These are phyloP conservation scores for Lasioglossum calceatum DNA, from an alignment of 2,888 invertebrate species.

Conservation along the genomic window DNA sequence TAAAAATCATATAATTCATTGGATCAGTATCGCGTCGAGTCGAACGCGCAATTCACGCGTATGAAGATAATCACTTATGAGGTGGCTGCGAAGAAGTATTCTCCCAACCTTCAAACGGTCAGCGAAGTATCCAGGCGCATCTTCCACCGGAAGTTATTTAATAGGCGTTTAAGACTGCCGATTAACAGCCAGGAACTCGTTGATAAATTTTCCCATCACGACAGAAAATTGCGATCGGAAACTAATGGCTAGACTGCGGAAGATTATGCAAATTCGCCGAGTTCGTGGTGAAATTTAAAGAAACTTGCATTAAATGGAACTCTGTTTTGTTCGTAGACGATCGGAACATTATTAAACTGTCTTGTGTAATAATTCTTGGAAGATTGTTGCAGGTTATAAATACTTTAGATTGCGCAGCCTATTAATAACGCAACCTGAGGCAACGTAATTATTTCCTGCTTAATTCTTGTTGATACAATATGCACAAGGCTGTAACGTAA, in stretches of 20 bases:
- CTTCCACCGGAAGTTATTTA: conserved; percentile 1
- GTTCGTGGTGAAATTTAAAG: not conserved
- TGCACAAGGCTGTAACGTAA: not conserved
- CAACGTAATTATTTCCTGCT: not conserved
- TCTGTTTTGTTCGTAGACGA: not conserved
- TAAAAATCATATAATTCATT: not conserved
- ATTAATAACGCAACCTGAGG: conserved; percentile 1
- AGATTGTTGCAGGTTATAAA: conserved; percentile 6
- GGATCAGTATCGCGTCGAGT: not conserved
- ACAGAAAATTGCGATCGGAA: not conserved
- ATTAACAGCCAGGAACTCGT: conserved; percentile 1
- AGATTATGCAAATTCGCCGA: not conserved
- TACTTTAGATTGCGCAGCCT: not conserved
- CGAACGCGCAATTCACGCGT: not conserved
- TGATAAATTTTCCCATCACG: conserved; percentile 6
- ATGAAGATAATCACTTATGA: not conserved
- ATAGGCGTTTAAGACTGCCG: not conserved
- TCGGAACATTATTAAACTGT: not conserved
- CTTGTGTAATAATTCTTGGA: not conserved
- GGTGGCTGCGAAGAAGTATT: not conserved
- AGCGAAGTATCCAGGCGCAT: not conserved
- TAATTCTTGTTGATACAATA: conserved; percentile 2
- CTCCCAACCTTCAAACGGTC: not conserved
- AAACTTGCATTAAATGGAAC: not conserved
- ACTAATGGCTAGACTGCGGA: not conserved